Evolutionary conservation across 2,113 vertebrate genomes (phyloP).

Genomic region (Daubentonia madagascariensis): DNA sequence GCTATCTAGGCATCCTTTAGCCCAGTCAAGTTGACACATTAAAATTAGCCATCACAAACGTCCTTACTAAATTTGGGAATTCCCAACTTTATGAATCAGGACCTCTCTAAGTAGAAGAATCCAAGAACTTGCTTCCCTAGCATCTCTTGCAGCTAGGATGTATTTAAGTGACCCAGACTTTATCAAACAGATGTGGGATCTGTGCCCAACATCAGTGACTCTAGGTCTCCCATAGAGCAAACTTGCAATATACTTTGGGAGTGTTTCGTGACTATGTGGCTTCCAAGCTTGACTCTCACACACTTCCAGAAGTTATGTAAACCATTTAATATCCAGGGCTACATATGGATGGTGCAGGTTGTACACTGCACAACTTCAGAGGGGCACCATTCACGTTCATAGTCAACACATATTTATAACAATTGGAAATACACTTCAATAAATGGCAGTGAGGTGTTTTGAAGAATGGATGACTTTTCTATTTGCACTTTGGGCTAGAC

Average conservation of each 20-base stretch:
- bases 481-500: neutral
- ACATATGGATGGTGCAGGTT: neutral
- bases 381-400: neutral
- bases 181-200: neutral
- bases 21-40: neutral
- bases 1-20: neutral
- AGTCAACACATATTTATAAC: neutral
- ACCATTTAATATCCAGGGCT: neutral
- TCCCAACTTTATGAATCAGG: neutral
- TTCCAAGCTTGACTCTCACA: neutral
- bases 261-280: neutral
- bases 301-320: neutral
- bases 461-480: neutral
- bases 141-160: neutral
- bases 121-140: neutral
- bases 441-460: neutral
- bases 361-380: neutral
- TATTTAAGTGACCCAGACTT: neutral
- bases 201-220: neutral
- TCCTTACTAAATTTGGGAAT: neutral
- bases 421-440: neutral
- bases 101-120: neutral
- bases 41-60: neutral
- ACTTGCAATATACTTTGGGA: neutral
- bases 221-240: neutral